Conservation (phyloP, 2,113 vertebrate genomes). For the Phocoena phocoena region DNA sequence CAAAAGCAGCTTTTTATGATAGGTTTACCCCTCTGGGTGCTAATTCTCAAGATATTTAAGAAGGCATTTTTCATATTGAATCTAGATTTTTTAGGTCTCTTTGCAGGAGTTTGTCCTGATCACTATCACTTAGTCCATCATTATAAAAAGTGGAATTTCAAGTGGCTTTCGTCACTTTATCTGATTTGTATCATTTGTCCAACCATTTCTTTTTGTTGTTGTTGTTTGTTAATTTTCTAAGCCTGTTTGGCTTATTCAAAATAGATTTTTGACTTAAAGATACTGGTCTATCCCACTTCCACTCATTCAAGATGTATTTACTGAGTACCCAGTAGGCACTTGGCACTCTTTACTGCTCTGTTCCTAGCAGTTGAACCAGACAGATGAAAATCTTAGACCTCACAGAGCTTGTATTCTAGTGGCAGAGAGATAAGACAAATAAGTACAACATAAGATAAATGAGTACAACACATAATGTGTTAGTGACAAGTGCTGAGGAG, state of each 20-base stretch:
- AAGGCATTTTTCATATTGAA: not conserved
- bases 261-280: not conserved
- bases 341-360: not conserved
- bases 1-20: not conserved
- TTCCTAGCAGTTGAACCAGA: not conserved
- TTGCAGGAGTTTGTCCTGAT: not conserved
- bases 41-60: not conserved
- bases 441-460: not conserved
- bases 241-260: not conserved
- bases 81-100: not conserved
- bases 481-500: not conserved
- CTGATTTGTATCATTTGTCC: not conserved
- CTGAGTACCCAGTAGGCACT: not conserved
- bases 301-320: not conserved
- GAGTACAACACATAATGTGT: not conserved
- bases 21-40: not conserved
- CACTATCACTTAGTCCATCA: not conserved
- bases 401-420: not conserved
- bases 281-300: not conserved
- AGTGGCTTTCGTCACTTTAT: not conserved
- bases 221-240: slow-evolving; percentile 19
- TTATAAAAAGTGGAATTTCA: not conserved
- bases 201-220: not conserved
- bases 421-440: not conserved
- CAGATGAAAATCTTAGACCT: not conserved